Conservation (phyloP, 2,797 vertebrate genomes). For the Hippopotamyrus pictus region DNA sequence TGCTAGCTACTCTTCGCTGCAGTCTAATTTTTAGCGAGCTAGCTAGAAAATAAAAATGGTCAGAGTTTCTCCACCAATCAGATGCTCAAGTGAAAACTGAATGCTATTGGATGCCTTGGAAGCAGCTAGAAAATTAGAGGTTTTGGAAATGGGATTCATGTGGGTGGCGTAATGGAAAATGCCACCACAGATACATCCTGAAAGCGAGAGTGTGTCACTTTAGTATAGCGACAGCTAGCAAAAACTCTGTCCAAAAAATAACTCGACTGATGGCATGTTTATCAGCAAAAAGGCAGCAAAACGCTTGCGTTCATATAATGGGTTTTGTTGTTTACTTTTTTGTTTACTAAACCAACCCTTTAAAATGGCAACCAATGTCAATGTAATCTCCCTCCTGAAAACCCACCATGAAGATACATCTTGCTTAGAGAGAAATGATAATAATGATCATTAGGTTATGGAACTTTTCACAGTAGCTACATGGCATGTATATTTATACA, state of each 20-base stretch:
- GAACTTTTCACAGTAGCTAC: background rate
- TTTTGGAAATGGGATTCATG: background rate
- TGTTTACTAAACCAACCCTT: background rate
- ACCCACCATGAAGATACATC: background rate
- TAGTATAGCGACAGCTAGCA: background rate
- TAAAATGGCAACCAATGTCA: background rate
- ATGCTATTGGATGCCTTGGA: background rate
- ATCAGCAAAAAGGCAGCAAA: background rate
- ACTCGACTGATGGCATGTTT: background rate
- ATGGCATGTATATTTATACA: background rate
- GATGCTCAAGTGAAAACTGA: background rate
- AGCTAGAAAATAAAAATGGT: background rate
- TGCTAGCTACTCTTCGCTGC: background rate
- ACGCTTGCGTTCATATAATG: background rate
- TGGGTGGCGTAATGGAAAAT: background rate
- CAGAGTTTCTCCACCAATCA: background rate
- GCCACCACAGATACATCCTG: background rate
- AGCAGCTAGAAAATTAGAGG: background rate
- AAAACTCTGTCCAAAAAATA: background rate
- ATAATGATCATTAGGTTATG: background rate
- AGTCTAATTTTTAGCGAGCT: background rate
- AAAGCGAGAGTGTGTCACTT: background rate
- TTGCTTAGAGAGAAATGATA: background rate
- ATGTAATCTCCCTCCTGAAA: background rate
- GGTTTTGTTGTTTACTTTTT: background rate